Percentiles rank a stretch among this genome's conserved stretches.
Conservation (phyloP, 2,113 vertebrate species). For the Chunga burmeisteri region DNA sequence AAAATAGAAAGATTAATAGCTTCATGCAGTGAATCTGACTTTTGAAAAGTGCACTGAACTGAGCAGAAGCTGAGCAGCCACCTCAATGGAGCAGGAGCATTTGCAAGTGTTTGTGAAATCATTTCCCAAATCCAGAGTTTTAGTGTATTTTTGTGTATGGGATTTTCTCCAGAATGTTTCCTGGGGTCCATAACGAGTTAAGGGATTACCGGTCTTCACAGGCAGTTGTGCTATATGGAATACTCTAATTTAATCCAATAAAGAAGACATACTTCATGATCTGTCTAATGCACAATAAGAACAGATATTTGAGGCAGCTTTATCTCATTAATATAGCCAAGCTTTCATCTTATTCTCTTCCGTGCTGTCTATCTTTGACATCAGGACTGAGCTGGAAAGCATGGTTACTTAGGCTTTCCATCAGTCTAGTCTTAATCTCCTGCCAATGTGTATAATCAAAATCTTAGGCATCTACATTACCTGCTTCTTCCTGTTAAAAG, state of each 20-base stretch:
- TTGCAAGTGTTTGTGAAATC: not conserved
- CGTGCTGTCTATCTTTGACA: not conserved
- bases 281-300: not conserved
- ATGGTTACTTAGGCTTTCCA: not conserved
- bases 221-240: not conserved
- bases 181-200: not conserved
- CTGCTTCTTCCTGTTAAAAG: not conserved
- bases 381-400: not conserved
- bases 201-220: not conserved
- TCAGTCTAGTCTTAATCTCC: not conserved
- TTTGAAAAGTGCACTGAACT: not conserved
- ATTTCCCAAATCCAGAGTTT: not conserved
- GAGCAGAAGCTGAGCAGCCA: not conserved
- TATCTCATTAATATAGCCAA: not conserved
- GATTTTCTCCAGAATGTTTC: not conserved
- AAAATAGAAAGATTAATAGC: not conserved
- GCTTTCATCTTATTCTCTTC: not conserved
- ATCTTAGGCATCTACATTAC: not conserved
- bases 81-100: not conserved
- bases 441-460: not conserved
- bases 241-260: not conserved
- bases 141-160: not conserved
- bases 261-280: not conserved
- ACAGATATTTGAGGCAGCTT: not conserved
- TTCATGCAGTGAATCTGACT: not conserved